Conservation (phyloP, 2,888 invertebrate species). For the Eudasyphora cyanicolor region DNA sequence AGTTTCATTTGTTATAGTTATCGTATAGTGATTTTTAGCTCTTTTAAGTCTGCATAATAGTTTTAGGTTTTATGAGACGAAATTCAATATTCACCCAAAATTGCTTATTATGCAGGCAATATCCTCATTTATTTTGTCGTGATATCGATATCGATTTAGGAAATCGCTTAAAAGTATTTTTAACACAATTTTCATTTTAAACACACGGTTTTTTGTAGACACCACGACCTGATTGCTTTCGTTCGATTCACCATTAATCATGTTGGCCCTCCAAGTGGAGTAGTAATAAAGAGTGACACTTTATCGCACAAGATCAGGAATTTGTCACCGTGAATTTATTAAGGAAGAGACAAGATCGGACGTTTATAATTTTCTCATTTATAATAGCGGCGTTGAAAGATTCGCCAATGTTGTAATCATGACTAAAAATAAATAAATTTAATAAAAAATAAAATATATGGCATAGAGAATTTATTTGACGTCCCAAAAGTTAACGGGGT, state of each 20-base stretch:
- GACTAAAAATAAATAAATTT: too few relatives aligned
- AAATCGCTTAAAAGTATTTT: constrained; percentile 5
- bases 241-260: constrained; percentile 31
- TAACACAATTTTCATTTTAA: constrained; percentile 42
- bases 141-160: constrained; percentile 16
- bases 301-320: not conserved
- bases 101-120: constrained; percentile 20
- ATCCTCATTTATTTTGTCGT: not conserved
- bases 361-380: not conserved
- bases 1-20: not conserved
- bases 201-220: constrained; percentile 12
- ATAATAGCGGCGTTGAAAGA: not conserved
- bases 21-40: not conserved
- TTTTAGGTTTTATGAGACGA: not conserved
- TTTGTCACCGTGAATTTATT: not conserved
- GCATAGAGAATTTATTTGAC: too few relatives aligned
- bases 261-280: not conserved
- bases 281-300: not conserved
- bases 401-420: not conserved
- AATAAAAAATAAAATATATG: too few relatives aligned
- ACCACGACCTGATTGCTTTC: not conserved
- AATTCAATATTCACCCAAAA: constrained; percentile 6
- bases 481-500: too few relatives aligned
- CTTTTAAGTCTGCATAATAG: constrained; percentile 3
- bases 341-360: not conserved